These are phyloP conservation scores for Hippocampus comes DNA, from an alignment of 2,113 vertebrate species.

Conservation along the genomic window DNA sequence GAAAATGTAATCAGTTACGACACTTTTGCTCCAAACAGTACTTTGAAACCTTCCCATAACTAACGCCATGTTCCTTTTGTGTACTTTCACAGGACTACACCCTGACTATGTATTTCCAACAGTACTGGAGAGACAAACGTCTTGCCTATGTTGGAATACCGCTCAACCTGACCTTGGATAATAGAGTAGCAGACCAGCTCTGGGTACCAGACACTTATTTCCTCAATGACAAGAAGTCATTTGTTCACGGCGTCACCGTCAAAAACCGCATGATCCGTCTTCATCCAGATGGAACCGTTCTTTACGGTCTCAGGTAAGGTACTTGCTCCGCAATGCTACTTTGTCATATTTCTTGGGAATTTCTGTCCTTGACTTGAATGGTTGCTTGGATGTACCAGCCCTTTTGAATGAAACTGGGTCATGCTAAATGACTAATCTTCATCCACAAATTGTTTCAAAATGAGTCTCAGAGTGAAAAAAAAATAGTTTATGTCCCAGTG, in stretches of 20 bases:
- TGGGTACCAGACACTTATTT: slow-evolving; percentile 98
- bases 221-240: slow-evolving; percentile 96
- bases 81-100: slow-evolving; percentile 84
- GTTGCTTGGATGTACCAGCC: not conserved
- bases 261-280: slow-evolving; percentile 97
- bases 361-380: not conserved
- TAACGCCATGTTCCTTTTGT: not conserved
- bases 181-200: slow-evolving; percentile 91
- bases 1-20: not conserved
- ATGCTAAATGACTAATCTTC: slow-evolving; percentile 10
- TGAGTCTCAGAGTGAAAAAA: slow-evolving; percentile 13
- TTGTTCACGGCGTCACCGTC: slow-evolving; percentile 92
- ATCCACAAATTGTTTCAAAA: slow-evolving; percentile 10
- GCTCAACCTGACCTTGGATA: slow-evolving; percentile 91
- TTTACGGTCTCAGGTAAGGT: slow-evolving; percentile 88
- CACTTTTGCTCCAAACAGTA: not conserved
- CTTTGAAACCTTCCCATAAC: not conserved
- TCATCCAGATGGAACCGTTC: slow-evolving; percentile 89
- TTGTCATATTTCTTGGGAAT: not conserved
- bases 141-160: slow-evolving; percentile 90
- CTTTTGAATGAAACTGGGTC: not conserved
- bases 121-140: slow-evolving; percentile 95
- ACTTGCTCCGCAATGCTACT: not conserved
- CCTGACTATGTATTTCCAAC: slow-evolving; percentile 95
- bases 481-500: slow-evolving; percentile 7